Evolutionary conservation across 2,113 vertebrate species (phyloP).

Genomic region (Mugil cephalus): DNA sequence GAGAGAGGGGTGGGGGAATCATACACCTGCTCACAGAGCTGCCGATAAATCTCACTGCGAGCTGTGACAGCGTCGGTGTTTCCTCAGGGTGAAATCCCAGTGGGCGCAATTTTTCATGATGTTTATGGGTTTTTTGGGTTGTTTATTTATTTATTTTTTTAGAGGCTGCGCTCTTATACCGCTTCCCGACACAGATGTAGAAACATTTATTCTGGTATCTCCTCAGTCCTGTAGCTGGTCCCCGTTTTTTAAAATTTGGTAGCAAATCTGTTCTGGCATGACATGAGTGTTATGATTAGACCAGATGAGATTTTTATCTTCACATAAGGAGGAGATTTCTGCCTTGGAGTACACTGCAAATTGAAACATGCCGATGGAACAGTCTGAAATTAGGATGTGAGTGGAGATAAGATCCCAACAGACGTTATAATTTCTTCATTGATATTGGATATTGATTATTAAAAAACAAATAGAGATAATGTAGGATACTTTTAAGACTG

Average conservation of each 20-base stretch:
- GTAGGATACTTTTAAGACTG: too few species aligned
- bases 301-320: background rate
- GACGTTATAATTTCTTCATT: too few species aligned
- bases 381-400: background rate
- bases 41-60: constrained; percentile 71
- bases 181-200: background rate
- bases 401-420: background rate
- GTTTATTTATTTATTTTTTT: background rate
- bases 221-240: background rate
- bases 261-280: background rate
- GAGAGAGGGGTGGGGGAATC: constrained; percentile 65
- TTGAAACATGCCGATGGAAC: background rate
- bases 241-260: background rate
- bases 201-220: background rate
- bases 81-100: constrained; percentile 46
- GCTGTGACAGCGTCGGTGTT: constrained; percentile 45
- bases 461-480: too few species aligned
- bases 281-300: background rate
- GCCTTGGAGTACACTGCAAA: background rate
- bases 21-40: constrained; percentile 57
- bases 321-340: background rate
- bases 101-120: constrained; percentile 16
- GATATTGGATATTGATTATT: too few species aligned
- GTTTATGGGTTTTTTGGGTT: background rate
- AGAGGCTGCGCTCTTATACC: background rate